Evolutionary conservation across 1,140 invertebrate genomes (phyloP).

Genomic region (Drosophila asahinai): DNA sequence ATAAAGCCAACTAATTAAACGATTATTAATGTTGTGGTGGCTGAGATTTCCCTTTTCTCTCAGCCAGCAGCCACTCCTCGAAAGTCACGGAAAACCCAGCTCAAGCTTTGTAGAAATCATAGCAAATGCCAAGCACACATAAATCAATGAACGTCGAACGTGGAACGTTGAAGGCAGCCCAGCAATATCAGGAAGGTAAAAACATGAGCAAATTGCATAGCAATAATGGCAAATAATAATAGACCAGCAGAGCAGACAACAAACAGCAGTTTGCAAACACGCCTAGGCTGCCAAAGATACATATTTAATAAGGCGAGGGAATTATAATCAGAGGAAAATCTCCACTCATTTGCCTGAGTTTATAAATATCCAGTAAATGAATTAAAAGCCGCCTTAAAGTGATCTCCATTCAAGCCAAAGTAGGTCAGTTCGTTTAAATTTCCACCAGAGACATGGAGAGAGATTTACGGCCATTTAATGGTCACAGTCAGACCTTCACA

Average conservation of each 20-base stretch:
- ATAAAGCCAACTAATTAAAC: conserved; percentile 16
- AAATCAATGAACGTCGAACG: conserved; percentile 43
- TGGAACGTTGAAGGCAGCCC: conserved; percentile 40
- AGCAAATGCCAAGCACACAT: conserved; percentile 47
- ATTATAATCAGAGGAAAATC: conserved; percentile 10
- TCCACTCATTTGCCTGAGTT: neutral
- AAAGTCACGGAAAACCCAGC: conserved; percentile 36
- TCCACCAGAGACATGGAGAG: neutral
- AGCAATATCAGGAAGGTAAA: conserved; percentile 46
- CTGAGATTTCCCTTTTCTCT: conserved; percentile 28
- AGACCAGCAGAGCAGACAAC: conserved; percentile 16
- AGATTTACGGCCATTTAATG: neutral
- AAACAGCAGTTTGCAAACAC: conserved; percentile 19
- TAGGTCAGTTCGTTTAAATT: conserved; percentile 1
- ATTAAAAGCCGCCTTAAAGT: neutral
- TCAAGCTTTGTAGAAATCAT: conserved; percentile 25
- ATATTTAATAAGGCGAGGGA: conserved; percentile 21
- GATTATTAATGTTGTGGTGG: neutral
- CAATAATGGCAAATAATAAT: conserved; percentile 48
- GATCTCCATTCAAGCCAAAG: neutral
- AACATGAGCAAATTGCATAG: conserved; percentile 41
- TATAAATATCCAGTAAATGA: neutral
- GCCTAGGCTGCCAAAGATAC: conserved; percentile 11
- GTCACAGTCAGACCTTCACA: neutral
- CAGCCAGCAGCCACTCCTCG: conserved; percentile 21